Base-by-base conservation (phyloP, 2,797 vertebrate genomes). In the Borostomias antarcticus region DNA sequence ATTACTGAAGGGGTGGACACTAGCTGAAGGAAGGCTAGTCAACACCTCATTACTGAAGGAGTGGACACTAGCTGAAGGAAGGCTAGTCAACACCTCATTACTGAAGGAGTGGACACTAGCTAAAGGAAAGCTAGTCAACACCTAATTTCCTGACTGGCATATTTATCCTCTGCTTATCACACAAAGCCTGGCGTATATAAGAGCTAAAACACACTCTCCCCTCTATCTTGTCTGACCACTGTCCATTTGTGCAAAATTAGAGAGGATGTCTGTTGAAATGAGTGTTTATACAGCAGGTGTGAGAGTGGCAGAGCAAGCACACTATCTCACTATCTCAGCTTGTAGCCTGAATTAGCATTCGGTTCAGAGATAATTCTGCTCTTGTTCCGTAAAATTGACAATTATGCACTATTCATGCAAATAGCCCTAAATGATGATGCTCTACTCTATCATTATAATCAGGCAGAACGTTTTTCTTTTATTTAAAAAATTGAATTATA, bases 261-360 rank as follows among this genome's bases (percentile, higher is more conserved):
- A 82, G 77, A 80, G 78, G 82, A 82, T 77, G 77, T 83, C 66
- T 60, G 74, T 68, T 30, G 68, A 70, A 70, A 72, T 56, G 71
- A 81, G 74, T 72, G 74, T 85, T 82, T 80, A 80, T 71, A 53
- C 47, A 73, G 48, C 26, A 59, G 74, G 51, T 80, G 64, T 81
- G 84, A 86, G 87, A 82, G 82, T 19, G 1, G 37, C 68, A 62
- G 61, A 66, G 48, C 23, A 26, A 3, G 3, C 15, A 51, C 48
- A 51, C 10, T 21, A 51, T n/a, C n/a, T n/a, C n/a, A n/a, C n/a
- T n/a, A n/a, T n/a, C n/a, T n/a, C n/a, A n/a, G n/a, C n/a, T n/a
- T n/a, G n/a, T n/a, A n/a, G n/a, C n/a, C n/a, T n/a, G n/a, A n/a
- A 37, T 37, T 37, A 11, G 35, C 8, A 58, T 53, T 23, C 73